phyloP scores from a whole-genome alignment of 2,113 vertebrate genomes.

The Nothoprocta pentlandii region DNA sequence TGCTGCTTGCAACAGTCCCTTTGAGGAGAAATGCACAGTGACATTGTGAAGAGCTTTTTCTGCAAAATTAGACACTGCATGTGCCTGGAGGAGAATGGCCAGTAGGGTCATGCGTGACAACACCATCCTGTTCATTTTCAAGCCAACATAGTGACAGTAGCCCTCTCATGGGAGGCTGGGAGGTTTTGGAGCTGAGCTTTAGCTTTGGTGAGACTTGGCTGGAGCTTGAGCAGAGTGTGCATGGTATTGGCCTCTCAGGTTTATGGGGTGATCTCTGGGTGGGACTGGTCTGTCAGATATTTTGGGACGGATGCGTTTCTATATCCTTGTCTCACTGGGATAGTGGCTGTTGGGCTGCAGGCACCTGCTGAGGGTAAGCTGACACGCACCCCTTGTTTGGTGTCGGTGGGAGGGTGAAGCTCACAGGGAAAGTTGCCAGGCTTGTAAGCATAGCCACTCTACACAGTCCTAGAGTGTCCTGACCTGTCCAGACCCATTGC shows the following conservation, averaged over 20 bases:
- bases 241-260: neutral
- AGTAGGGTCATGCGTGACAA: neutral
- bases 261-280: neutral
- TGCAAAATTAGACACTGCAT: neutral
- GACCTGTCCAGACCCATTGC: neutral
- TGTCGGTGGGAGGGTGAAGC: neutral
- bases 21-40: accelerated
- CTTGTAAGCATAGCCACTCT: neutral
- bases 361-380: neutral
- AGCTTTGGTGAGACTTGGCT: neutral
- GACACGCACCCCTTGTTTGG: neutral
- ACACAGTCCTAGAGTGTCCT: neutral
- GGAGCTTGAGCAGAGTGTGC: neutral
- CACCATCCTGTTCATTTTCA: neutral
- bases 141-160: neutral
- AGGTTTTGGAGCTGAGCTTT: neutral
- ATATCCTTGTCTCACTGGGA: neutral
- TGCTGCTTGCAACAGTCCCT: neutral
- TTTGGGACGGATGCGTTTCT: neutral
- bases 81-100: accelerated
- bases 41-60: neutral
- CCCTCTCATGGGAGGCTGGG: neutral
- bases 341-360: neutral
- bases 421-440: neutral
- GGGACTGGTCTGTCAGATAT: neutral